Conservation (phyloP, 2,888 invertebrate species). For the Margaritifera margaritifera region DNA sequence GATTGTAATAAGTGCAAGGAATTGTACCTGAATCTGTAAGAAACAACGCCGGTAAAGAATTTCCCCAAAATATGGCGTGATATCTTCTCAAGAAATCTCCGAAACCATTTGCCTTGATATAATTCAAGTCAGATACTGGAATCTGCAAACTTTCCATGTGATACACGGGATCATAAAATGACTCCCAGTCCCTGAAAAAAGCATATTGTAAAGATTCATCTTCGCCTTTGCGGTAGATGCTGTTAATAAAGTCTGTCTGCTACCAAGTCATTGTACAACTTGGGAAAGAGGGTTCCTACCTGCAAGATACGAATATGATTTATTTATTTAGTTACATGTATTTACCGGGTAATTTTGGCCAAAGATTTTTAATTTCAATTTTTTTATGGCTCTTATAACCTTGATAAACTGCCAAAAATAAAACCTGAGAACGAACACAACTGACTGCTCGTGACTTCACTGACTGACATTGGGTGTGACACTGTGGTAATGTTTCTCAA, state of each 20-base stretch:
- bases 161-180: background rate
- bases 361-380: background rate
- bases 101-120: background rate
- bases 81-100: slow-evolving; percentile 21
- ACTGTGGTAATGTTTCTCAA: too few species aligned
- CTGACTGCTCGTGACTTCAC: too few species aligned
- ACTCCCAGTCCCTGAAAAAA: slow-evolving; percentile 4
- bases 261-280: slow-evolving; percentile 4
- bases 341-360: background rate
- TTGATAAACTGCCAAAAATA: too few species aligned
- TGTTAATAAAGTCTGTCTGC: slow-evolving; percentile 21
- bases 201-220: slow-evolving; percentile 1
- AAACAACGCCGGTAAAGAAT: slow-evolving; percentile 19
- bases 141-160: slow-evolving; percentile 7
- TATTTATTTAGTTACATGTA: background rate
- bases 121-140: too few species aligned
- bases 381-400: background rate
- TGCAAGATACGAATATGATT: background rate
- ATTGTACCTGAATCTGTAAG: slow-evolving; percentile 23
- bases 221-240: slow-evolving; percentile 12
- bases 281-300: slow-evolving; percentile 11
- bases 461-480: too few species aligned
- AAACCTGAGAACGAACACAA: too few species aligned
- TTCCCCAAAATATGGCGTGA: slow-evolving; percentile 15
- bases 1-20: too few species aligned